Conservation (phyloP, 2,797 vertebrate species). For the Capromys pilorides region DNA sequence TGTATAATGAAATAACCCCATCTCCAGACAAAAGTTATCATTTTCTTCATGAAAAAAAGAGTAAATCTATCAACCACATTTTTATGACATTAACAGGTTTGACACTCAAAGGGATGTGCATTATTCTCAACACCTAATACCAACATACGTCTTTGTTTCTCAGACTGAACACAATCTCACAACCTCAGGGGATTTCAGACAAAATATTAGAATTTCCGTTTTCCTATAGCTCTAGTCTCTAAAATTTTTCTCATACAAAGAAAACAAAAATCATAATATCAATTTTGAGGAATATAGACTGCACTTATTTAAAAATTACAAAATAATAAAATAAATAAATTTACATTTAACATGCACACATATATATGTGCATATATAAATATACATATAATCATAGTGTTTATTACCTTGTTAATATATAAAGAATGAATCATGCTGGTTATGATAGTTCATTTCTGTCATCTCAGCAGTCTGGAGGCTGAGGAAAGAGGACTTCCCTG, state of each 20-base stretch:
- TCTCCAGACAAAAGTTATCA: not conserved
- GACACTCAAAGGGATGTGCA: not conserved
- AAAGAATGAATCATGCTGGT: not conserved
- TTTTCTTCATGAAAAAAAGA: not conserved
- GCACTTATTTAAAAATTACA: not conserved
- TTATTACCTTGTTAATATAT: not conserved
- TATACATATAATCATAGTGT: not conserved
- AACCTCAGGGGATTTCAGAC: not conserved
- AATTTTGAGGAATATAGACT: not conserved
- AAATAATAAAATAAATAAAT: constrained; percentile 20
- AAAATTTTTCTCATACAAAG: constrained; percentile 17
- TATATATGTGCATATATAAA: not conserved
- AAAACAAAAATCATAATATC: constrained; percentile 9
- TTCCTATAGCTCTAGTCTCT: not conserved
- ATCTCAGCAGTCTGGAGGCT: not conserved
- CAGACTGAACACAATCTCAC: not conserved
- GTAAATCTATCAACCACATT: not conserved
- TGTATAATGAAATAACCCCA: not conserved
- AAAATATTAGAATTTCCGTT: not conserved
- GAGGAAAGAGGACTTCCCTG: not conserved
- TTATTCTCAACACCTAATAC: not conserved
- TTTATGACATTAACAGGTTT: not conserved
- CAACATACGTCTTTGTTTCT: not conserved
- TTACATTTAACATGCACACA: not conserved
- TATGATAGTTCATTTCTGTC: not conserved